Percentiles rank a stretch among this genome's conserved stretches.
phyloP scores from a whole-genome alignment of 2,113 vertebrate species.

The Dipodomys spectabilis region DNA sequence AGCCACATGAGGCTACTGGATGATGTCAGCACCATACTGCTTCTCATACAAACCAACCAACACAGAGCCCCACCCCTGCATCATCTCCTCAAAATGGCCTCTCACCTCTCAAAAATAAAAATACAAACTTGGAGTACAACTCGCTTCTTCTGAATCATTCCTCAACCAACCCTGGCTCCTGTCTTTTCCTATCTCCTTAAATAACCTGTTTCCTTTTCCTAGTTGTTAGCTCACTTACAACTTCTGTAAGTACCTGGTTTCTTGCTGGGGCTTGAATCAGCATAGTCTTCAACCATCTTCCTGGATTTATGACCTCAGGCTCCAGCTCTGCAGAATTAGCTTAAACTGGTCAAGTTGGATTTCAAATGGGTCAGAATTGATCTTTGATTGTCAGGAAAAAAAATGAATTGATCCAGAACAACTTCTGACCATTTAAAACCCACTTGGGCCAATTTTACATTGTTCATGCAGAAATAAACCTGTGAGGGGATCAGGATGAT shows the following conservation, averaged over 20 bases:
- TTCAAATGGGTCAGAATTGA: slow-evolving; percentile 44
- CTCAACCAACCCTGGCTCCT: slow-evolving; percentile 27
- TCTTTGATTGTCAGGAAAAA: slow-evolving; percentile 41
- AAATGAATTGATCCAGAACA: slow-evolving; percentile 22
- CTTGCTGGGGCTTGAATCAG: slow-evolving; percentile 68
- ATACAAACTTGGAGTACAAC: neutral
- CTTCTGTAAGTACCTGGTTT: slow-evolving; percentile 69
- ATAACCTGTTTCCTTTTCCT: slow-evolving; percentile 44
- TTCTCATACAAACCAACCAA: slow-evolving; percentile 27
- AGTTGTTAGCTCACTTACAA: slow-evolving; percentile 43
- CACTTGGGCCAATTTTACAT: slow-evolving; percentile 53
- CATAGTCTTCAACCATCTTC: slow-evolving; percentile 63
- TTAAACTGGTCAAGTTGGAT: slow-evolving; percentile 56
- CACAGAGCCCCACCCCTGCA: slow-evolving; percentile 23
- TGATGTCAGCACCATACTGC: neutral
- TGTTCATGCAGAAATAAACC: slow-evolving; percentile 31
- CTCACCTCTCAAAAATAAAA: neutral
- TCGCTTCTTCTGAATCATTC: slow-evolving; percentile 6
- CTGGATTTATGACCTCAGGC: slow-evolving; percentile 47
- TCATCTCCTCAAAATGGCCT: slow-evolving; percentile 42
- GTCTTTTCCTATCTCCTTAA: slow-evolving; percentile 28
- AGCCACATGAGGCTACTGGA: neutral
- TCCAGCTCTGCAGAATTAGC: slow-evolving; percentile 49
- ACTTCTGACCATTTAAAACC: slow-evolving; percentile 55
- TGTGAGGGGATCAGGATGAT: slow-evolving; percentile 58